Evolutionary conservation across 2,888 invertebrate genomes (phyloP), one percentile per base, ranked within the genome.

Genomic region (Athetis lepigone): DNA sequence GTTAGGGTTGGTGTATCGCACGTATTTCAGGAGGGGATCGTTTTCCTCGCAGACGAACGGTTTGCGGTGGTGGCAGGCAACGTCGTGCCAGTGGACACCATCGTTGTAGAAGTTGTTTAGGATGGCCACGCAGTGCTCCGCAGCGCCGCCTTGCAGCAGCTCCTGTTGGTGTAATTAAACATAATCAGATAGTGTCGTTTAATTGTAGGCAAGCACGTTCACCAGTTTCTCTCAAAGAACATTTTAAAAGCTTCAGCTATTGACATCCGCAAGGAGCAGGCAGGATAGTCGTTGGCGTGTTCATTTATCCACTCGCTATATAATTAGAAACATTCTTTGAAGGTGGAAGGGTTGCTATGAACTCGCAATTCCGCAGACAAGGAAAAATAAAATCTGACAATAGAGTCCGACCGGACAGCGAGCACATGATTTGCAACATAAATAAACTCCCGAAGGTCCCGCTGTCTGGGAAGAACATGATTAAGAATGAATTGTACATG

Each of bases 51-150:
- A 98, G 33, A 98, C 97, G 94, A 97, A 98, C 1, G 98, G 97
- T 90, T 98, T 98, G 88, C 97, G 96, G 89, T 98, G 98, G 88
- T 98, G 98, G 88, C 98, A 98, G 70, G 98, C 98, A 50, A 98
- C 98, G 87, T 98, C 97, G 87, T 98, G 98, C 98, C 98, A 98
- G 90, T 98, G 97, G 51, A 98, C 97, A 27, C 98, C 98, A 84
- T 98, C 98, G 81, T 98, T 97, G 95, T 98, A 98, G 95, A 98
- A 98, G 90, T 98, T 97, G 93, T 98, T 98, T 54, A 98, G 94
- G 74, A 98, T 95, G 1, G 98, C 98, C 72, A 98, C 89, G 86
- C 98, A 98, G 89, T 98, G 98, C 91, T 98, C 98, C 27, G 97
- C 96, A 2, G 98, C 98, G 50, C 98, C 98, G 25, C 97, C 97